These are phyloP conservation scores for Zaprionus camerounensis DNA, from an alignment of 1,140 invertebrate genomes.

Conservation along the genomic window DNA sequence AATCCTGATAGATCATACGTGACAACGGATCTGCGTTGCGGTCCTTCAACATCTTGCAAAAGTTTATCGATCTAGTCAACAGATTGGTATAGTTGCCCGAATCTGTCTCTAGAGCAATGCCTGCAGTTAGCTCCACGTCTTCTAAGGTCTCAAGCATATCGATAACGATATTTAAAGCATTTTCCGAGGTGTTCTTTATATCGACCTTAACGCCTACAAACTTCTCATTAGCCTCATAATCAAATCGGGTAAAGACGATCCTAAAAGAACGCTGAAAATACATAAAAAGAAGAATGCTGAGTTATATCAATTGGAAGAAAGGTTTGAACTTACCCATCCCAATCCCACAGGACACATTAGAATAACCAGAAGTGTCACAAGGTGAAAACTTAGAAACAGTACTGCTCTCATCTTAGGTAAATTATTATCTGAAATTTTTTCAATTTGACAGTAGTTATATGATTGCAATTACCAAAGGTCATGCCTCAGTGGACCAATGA, in stretches of 20 bases:
- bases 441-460: constrained; percentile 58
- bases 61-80: constrained; percentile 50
- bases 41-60: constrained; percentile 72
- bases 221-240: constrained; percentile 56
- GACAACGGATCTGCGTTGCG: constrained; percentile 57
- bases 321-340: constrained; percentile 53
- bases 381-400: constrained; percentile 12
- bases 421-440: constrained; percentile 47
- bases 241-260: constrained; percentile 59
- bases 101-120: constrained; percentile 53
- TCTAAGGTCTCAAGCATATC: constrained; percentile 52
- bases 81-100: constrained; percentile 62
- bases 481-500: constrained; percentile 54
- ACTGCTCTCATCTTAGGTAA: constrained; percentile 56
- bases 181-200: constrained; percentile 57
- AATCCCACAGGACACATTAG: constrained; percentile 27
- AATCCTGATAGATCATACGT: constrained; percentile 64
- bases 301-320: neutral
- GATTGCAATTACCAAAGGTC: constrained; percentile 30
- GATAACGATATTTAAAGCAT: constrained; percentile 34
- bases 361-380: constrained; percentile 29
- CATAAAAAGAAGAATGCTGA: neutral
- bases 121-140: constrained; percentile 45
- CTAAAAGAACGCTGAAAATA: constrained; percentile 74
- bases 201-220: constrained; percentile 57